Evolutionary conservation across 2,113 vertebrate genomes (phyloP).

Genomic region (Carettochelys insculpta): DNA sequence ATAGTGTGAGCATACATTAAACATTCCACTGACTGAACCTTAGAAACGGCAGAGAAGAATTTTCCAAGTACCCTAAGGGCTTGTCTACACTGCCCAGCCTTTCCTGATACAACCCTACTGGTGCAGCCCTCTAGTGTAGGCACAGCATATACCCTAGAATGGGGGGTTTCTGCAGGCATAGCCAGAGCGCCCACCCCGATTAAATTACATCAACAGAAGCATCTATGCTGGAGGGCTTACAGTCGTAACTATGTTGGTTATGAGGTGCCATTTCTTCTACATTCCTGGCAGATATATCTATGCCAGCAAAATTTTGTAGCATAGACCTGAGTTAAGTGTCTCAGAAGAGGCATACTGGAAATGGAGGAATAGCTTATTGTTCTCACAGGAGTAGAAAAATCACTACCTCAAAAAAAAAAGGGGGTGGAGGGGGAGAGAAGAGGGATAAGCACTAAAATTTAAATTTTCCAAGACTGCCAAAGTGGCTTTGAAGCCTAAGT

Average conservation of each 20-base stretch:
- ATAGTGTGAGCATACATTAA: not conserved
- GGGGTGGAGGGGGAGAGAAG: not conserved
- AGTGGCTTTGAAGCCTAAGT: not conserved
- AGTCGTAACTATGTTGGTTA: not conserved
- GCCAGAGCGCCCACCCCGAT: not conserved
- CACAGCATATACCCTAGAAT: not conserved
- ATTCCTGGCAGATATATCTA: not conserved
- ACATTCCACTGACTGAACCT: not conserved
- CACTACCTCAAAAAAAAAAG: too few relatives aligned
- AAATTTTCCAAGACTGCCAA: not conserved
- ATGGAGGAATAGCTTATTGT: fast-evolving
- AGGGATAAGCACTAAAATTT: not conserved
- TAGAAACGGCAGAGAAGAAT: fast-evolving
- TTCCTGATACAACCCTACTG: not conserved
- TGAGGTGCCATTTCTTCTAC: not conserved
- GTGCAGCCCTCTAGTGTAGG: not conserved
- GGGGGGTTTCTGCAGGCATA: not conserved
- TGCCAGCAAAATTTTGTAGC: not conserved
- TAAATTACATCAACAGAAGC: not conserved
- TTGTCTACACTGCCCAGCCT: not conserved
- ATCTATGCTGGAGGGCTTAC: not conserved
- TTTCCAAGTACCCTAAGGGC: not conserved
- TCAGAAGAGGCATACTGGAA: fast-evolving
- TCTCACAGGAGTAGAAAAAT: fast-evolving
- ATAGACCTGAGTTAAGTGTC: not conserved